phyloP scores from a whole-genome alignment of 2,888 invertebrate species.

The Ceraclea dissimilis region DNA sequence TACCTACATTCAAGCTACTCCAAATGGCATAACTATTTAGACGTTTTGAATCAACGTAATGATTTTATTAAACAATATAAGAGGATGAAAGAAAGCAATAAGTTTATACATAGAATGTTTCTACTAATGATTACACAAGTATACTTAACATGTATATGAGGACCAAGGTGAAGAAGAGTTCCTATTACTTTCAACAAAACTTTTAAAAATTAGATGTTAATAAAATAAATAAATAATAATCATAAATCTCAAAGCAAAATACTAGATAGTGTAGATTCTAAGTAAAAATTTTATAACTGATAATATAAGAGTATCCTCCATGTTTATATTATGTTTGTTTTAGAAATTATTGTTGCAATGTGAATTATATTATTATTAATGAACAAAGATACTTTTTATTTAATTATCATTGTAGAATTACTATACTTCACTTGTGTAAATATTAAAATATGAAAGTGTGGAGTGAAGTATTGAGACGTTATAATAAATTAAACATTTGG shows the following conservation, averaged over 20 bases:
- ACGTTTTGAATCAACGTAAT: no score
- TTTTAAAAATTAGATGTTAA: constrained; percentile 1
- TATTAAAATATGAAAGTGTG: constrained; percentile 8
- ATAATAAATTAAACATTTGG: no score
- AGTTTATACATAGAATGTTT: no score
- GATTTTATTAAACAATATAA: no score
- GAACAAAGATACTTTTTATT: no score
- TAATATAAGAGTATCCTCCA: constrained; percentile 18
- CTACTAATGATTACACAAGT: no score
- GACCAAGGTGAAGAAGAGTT: constrained; percentile 26
- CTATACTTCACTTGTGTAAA: constrained; percentile 17
- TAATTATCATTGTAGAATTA: no score
- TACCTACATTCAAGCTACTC: no score
- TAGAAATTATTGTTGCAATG: constrained; percentile 22
- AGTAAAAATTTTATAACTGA: constrained; percentile 24
- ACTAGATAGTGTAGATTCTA: constrained; percentile 24
- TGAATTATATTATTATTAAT: constrained; percentile 18
- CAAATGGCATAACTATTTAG: no score
- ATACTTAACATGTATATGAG: constrained; percentile 20
- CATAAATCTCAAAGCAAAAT: constrained; percentile 16
- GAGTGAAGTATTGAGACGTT: no score
- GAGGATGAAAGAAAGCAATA: no score
- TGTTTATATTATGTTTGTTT: constrained; percentile 17
- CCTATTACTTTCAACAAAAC: constrained; percentile 22
- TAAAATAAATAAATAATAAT: constrained; percentile 8